These are phyloP conservation scores for Mythimna impura DNA, from an alignment of 2,888 invertebrate genomes.

Conservation along the genomic window DNA sequence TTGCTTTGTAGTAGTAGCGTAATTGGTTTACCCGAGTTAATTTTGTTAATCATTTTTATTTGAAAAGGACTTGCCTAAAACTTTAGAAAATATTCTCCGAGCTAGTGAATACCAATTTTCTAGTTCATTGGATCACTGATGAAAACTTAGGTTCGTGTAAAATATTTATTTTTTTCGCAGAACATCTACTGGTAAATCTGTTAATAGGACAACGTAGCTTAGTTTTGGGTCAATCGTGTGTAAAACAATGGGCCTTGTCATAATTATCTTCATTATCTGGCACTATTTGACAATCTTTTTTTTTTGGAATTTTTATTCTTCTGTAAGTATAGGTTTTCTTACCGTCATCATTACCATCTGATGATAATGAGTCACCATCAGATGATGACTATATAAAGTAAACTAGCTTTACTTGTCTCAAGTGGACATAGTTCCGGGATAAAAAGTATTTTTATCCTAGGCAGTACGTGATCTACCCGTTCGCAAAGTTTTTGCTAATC, in stretches of 20 bases:
- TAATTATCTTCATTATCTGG: not conserved
- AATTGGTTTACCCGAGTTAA: constrained; percentile 13
- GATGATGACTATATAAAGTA: not conserved
- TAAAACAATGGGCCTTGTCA: not conserved
- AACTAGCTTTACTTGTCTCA: too few species aligned
- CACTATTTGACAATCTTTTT: not conserved
- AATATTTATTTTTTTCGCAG: constrained; percentile 6
- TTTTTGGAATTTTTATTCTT: too few species aligned
- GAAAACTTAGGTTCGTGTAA: constrained; percentile 14
- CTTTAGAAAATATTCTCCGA: constrained; percentile 13
- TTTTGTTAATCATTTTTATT: constrained; percentile 25
- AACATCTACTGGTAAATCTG: not conserved
- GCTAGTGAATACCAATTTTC: constrained; percentile 38
- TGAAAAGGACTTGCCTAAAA: constrained; percentile 3
- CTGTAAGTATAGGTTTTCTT: not conserved
- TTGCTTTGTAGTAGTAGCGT: constrained; percentile 23
- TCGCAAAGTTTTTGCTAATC: too few species aligned
- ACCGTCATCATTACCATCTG: not conserved
- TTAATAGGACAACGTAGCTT: not conserved
- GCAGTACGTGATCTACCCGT: too few species aligned
- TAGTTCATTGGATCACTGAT: constrained; percentile 40
- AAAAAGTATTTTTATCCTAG: too few species aligned
- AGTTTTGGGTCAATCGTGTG: too few species aligned
- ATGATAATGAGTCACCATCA: not conserved
- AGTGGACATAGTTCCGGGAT: too few species aligned